phyloP scores from a whole-genome alignment of 2,797 vertebrate genomes.

The Fistularia commersonii region DNA sequence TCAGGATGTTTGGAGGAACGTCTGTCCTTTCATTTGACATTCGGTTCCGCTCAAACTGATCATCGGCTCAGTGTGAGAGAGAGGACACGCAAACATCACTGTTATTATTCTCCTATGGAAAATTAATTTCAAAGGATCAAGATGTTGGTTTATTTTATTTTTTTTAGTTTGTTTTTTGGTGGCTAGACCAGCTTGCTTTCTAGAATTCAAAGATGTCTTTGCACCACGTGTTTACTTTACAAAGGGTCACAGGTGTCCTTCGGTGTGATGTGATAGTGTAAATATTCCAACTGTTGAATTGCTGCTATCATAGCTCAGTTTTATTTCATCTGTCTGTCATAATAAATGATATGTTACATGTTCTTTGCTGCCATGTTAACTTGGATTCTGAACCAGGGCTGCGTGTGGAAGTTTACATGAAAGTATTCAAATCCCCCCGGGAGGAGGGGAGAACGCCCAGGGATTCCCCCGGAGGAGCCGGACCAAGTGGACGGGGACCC shows the following conservation, averaged over 20 bases:
- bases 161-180: slow-evolving; percentile 39
- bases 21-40: slow-evolving; percentile 60
- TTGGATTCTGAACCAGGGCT: background rate
- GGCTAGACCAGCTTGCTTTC: slow-evolving; percentile 60
- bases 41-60: too few relatives aligned
- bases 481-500: too few relatives aligned
- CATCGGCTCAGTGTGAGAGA: too few relatives aligned
- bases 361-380: slow-evolving; percentile 4
- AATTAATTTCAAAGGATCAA: slow-evolving; percentile 38
- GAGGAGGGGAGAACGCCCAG: too few relatives aligned
- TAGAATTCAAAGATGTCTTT: slow-evolving; percentile 60
- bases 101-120: slow-evolving; percentile 31
- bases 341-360: slow-evolving; percentile 75
- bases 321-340: slow-evolving; percentile 71
- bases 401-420: too few relatives aligned
- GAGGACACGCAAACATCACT: background rate
- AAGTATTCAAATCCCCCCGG: too few relatives aligned
- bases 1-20: slow-evolving; percentile 43
- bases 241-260: slow-evolving; percentile 72
- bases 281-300: slow-evolving; percentile 78
- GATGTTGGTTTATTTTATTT: slow-evolving; percentile 48
- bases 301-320: slow-evolving; percentile 79
- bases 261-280: slow-evolving; percentile 78
- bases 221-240: slow-evolving; percentile 81
- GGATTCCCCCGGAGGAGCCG: too few relatives aligned